These are phyloP conservation scores for Drosophila fuyamai DNA, from an alignment of 1,140 invertebrate genomes.

Conservation along the genomic window DNA sequence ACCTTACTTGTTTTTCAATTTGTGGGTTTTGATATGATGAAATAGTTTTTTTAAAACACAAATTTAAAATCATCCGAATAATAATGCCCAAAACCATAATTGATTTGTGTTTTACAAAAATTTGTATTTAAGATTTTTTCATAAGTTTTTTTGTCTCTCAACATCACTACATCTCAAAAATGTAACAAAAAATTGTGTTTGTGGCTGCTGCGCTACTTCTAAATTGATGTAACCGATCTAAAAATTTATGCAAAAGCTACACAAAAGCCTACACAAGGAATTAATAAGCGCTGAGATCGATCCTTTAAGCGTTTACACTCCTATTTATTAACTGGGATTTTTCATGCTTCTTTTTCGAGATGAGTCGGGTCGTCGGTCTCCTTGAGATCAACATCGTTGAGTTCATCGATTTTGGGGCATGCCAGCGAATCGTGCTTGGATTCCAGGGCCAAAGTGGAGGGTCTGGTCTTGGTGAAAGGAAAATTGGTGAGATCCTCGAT, in stretches of 20 bases:
- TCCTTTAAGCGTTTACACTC: conserved; percentile 48
- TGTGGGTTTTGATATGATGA: too few species aligned
- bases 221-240: conserved; percentile 19
- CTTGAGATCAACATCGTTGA: conserved; percentile 36
- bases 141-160: conserved; percentile 30
- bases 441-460: conserved; percentile 78
- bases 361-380: conserved; percentile 38
- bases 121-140: conserved; percentile 66
- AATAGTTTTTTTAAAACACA: too few species aligned
- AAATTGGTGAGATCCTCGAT: conserved; percentile 84
- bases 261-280: conserved; percentile 50
- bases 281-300: conserved; percentile 59
- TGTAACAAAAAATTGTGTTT: conserved; percentile 28
- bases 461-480: conserved; percentile 75
- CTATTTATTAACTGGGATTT: conserved; percentile 39
- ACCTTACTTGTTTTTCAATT: too few species aligned
- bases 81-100: background rate
- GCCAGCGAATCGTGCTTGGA: conserved; percentile 50
- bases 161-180: conserved; percentile 41
- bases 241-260: conserved; percentile 71
- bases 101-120: conserved; percentile 71
- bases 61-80: too few species aligned
- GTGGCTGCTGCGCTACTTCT: conserved; percentile 27
- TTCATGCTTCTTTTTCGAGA: conserved; percentile 23
- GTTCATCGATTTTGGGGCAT: conserved; percentile 28